phyloP scores from a whole-genome alignment of 2,113 vertebrate genomes.

The Ahaetulla prasina region DNA sequence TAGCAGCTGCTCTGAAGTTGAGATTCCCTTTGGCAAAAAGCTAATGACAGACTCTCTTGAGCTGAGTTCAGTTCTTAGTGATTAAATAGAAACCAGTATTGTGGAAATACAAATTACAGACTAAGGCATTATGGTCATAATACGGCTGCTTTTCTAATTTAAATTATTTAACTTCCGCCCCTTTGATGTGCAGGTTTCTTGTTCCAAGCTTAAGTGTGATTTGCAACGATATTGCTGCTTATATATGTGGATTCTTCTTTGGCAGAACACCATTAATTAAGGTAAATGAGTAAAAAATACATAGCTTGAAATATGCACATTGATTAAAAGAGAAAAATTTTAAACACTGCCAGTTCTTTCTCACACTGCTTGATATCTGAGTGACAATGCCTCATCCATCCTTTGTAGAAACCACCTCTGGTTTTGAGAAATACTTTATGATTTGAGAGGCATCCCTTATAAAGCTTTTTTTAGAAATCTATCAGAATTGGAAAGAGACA shows the following conservation, averaged over 20 bases:
- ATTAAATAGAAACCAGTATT: not conserved
- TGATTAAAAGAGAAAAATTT: not conserved
- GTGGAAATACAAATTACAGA: not conserved
- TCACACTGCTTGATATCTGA: not conserved
- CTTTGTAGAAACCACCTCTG: not conserved
- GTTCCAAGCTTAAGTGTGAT: conserved; percentile 97
- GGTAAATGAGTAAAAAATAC: conserved; percentile 66
- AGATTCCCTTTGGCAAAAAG: not conserved
- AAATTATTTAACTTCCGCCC: conserved; percentile 21
- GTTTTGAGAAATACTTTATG: not conserved
- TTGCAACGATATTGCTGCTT: conserved; percentile 96
- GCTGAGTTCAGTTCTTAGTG: not conserved
- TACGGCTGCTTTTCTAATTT: not conserved
- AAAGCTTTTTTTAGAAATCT: not conserved
- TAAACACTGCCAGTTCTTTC: not conserved
- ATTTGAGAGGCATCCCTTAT: not conserved
- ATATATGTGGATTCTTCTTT: conserved; percentile 98
- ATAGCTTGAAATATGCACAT: not conserved
- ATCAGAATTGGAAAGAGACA: not conserved
- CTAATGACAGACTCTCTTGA: not conserved
- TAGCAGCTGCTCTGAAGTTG: no score
- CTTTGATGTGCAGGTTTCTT: conserved; percentile 81
- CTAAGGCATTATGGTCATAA: not conserved
- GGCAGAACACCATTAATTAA: conserved; percentile 96
- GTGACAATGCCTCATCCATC: not conserved